Percentiles rank a stretch among this genome's conserved stretches.
Evolutionary conservation across 1,140 invertebrate genomes (phyloP).

Genomic region (Drosophila obscura): DNA sequence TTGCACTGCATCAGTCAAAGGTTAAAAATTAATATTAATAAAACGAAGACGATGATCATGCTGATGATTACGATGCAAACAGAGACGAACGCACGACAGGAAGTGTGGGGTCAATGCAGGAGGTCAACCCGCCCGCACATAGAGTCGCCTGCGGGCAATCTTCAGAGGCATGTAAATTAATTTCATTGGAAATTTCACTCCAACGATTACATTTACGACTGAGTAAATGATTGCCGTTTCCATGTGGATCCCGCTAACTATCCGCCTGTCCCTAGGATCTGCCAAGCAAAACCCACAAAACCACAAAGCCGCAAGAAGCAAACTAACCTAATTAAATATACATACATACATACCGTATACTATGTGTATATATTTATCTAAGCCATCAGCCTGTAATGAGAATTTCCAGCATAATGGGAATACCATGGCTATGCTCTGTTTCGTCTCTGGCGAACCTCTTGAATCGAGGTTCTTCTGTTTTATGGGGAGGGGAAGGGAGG

Average conservation of each 20-base stretch:
- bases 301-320: slow-evolving; percentile 26
- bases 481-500: slow-evolving; percentile 7
- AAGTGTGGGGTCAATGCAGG: slow-evolving; percentile 63
- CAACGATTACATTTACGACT: not conserved
- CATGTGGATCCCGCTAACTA: slow-evolving; percentile 3
- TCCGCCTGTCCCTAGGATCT: slow-evolving; percentile 17
- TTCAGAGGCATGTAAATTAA: slow-evolving; percentile 12
- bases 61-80: no score
- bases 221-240: slow-evolving; percentile 1
- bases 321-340: slow-evolving; percentile 1
- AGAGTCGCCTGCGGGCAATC: not conserved
- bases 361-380: slow-evolving; percentile 24
- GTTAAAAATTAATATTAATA: slow-evolving; percentile 79
- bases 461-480: slow-evolving; percentile 21
- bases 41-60: slow-evolving; percentile 45
- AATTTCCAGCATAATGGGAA: slow-evolving; percentile 23
- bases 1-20: slow-evolving; percentile 66
- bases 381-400: slow-evolving; percentile 35
- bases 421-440: slow-evolving; percentile 27
- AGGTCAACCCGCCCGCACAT: slow-evolving; percentile 60
- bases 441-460: slow-evolving; percentile 15
- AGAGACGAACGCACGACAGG: slow-evolving; percentile 47
- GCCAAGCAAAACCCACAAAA: slow-evolving; percentile 43
- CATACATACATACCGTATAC: no score
- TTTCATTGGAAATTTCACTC: slow-evolving; percentile 50